These are phyloP conservation scores for Plectrocnemia conspersa DNA, from an alignment of 1,140 invertebrate genomes.

Conservation along the genomic window DNA sequence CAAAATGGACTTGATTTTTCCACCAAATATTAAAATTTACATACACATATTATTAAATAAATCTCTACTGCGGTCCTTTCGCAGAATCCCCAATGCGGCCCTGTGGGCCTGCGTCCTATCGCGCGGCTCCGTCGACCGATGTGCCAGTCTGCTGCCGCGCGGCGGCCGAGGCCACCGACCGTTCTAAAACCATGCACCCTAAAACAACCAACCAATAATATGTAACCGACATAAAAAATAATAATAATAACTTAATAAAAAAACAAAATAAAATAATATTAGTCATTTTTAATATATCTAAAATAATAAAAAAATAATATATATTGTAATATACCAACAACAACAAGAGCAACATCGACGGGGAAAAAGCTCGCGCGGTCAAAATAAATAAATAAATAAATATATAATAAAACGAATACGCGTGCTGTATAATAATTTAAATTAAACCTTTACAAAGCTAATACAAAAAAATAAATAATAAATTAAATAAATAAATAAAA, in stretches of 20 bases:
- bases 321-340: conserved; percentile 4
- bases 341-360: no score
- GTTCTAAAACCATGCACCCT: conserved; percentile 36
- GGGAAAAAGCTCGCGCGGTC: no score
- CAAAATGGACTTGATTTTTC: no score
- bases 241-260: conserved; percentile 10
- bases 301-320: background rate
- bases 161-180: conserved; percentile 36
- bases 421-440: no score
- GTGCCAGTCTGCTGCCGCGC: conserved; percentile 35
- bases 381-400: no score
- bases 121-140: conserved; percentile 6
- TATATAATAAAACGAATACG: no score
- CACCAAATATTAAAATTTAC: no score
- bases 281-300: background rate
- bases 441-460: no score
- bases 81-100: conserved; percentile 12
- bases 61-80: no score
- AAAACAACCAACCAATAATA: conserved; percentile 34
- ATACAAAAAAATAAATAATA: no score
- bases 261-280: background rate
- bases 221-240: conserved; percentile 31
- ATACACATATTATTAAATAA: no score
- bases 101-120: conserved; percentile 18
- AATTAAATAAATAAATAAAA: no score